Base-by-base conservation (phyloP, 2,888 invertebrate species). In the Nemotelus pantherinus region DNA sequence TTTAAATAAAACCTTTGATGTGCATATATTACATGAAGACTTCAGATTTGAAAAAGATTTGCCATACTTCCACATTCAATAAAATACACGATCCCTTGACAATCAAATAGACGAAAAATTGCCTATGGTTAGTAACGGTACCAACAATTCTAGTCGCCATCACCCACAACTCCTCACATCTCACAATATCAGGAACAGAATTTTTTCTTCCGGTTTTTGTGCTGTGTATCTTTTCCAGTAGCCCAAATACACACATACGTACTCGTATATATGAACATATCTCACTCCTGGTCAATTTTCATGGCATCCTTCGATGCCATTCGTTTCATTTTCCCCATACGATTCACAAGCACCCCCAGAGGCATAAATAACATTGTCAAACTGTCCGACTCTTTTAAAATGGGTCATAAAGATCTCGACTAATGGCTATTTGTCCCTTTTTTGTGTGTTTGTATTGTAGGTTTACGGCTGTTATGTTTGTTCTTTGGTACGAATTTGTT, bases 311-410 rank as follows among this genome's bases (percentile, higher is more conserved):
- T 70, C 70, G 25, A 70, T 70, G 55, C 55, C 55, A 70, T 70
- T 70, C 47, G 70, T 70, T 70, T 70, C 70, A 70, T 55, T 70
- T 74, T 60, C 48, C 47, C 60, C 41, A 63, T 63, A 60, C 60
- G 63, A 63, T 63, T 74, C 39, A 48, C 5, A 50, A 74, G 74
- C 63, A 74, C 74, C 78, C 78, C 78, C n/a, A 7, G 78, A 72
- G 72, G 78, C 64, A 78, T 78, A 78, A 78, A 78, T 77, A 77
- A 78, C 74, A 77, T 77, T 77, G 78, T 78, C 78, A 77, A 78
- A 78, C 76, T 77, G 77, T 77, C 78, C 74, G 77, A 78, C 71
- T 78, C 77, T 78, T 78, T 71, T 78, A 78, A 78, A 78, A 78
- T 78, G 78, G 78, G 78, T 78, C 78, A 78, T 78, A 78, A 78